Evolutionary conservation across 2,888 invertebrate genomes (phyloP), one percentile per base, ranked within the genome.

Genomic region (Drosophila monieri): DNA sequence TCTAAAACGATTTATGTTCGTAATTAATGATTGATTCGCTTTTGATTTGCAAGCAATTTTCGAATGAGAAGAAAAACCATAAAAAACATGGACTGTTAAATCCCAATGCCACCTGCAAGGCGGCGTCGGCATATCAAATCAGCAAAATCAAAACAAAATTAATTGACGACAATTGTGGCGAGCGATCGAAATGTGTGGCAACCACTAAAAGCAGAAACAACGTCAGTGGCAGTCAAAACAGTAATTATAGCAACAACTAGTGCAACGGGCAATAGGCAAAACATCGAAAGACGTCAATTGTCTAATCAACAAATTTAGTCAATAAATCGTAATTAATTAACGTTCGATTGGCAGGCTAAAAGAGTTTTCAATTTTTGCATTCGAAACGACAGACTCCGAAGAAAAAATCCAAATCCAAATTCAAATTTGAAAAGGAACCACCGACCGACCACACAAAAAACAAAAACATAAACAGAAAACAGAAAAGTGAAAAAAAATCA

Each of bases 281-380:
- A 71, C 65, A 65, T 71, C 76, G 73, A 75, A 74, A 74, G 77
- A 78, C 87, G 81, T 84, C 88, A 83, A 80, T 85, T 83, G 89
- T 89, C 85, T 88, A 90, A 90, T 90, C 90, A 90, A 87, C 85
- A 84, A 89, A 88, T 89, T 88, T 89, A 87, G 88, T 89, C 91
- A 90, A 91, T 91, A 91, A 90, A 90, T 90, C 89, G 90, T 90
- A 90, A 91, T 91, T 90, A 90, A 90, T 90, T 91, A 91, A 90
- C 88, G 77, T 87, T 80, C 70, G 87, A 80, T 87, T 85, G 81
- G 67, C 70, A 85, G 78, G 60, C 62, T 57, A 49, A 83, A 84
- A 86, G 66, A 80, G 60, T 79, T 75, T 81, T 70, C 54, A 68
- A 71, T 72, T 61, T 59, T 14, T 37, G 67, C 56, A 72, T 71